Evolutionary conservation across 2,113 vertebrate species (phyloP).

Genomic region (Otis tarda): DNA sequence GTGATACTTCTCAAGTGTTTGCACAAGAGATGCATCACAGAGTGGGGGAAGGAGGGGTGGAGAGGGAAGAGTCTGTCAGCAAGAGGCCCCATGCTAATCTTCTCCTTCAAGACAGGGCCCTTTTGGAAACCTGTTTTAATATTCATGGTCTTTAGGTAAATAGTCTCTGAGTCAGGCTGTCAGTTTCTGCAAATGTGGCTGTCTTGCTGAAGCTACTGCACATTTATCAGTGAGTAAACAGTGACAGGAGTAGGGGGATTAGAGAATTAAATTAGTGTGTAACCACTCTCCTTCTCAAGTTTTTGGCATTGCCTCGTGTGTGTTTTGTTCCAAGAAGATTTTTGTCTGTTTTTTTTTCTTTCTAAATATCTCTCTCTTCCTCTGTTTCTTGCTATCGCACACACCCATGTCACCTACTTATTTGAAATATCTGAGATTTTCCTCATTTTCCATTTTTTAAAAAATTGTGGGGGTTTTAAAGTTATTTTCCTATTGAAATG

Average conservation of each 20-base stretch:
- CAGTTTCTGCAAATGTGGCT: slow-evolving; percentile 69
- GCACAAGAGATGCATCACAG: slow-evolving; percentile 61
- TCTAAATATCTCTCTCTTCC: neutral
- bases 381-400: neutral
- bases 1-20: slow-evolving; percentile 64
- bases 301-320: slow-evolving; percentile 64
- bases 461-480: rapidly evolving
- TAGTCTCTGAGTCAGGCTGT: slow-evolving; percentile 72
- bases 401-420: neutral
- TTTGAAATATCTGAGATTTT: neutral
- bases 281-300: slow-evolving; percentile 68
- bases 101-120: slow-evolving; percentile 60
- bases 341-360: neutral
- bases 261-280: slow-evolving; percentile 76
- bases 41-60: slow-evolving; percentile 38
- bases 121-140: slow-evolving; percentile 72
- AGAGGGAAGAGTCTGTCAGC: slow-evolving; percentile 63
- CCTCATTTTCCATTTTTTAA: neutral
- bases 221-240: slow-evolving; percentile 78
- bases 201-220: slow-evolving; percentile 70
- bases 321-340: slow-evolving; percentile 65
- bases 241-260: slow-evolving; percentile 73
- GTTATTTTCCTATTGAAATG: neutral
- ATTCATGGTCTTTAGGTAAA: slow-evolving; percentile 78
- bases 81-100: slow-evolving; percentile 68